Percentiles rank a stretch among this genome's conserved stretches.
Conservation (phyloP, 1,140 invertebrate species). For the Asobara japonica region DNA sequence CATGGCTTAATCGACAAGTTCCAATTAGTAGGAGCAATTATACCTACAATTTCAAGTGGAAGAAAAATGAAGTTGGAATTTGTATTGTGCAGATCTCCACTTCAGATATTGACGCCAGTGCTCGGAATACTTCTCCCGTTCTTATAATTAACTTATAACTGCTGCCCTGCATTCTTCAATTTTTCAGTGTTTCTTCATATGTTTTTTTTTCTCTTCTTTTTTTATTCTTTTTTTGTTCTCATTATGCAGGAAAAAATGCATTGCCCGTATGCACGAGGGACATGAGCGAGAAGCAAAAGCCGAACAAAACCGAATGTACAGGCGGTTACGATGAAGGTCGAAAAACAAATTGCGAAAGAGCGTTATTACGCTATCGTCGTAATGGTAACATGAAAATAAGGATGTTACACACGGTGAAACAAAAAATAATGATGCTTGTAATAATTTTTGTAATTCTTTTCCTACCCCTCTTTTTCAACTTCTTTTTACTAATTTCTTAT, state of each 20-base stretch:
- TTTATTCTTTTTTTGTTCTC: neutral
- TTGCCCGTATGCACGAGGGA: neutral
- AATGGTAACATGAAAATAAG: neutral
- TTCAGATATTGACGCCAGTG: neutral
- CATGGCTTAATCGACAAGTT: neutral
- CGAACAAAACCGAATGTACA: neutral
- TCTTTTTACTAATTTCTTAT: neutral
- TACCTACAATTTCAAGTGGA: no score
- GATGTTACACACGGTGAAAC: neutral
- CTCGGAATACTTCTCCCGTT: neutral
- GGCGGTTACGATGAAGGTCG: constrained; percentile 32
- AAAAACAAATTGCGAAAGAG: constrained; percentile 45
- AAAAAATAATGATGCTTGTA: neutral
- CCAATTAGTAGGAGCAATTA: neutral
- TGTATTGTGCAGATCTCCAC: no score
- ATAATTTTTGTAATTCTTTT: neutral
- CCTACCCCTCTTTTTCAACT: neutral
- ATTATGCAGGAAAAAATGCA: neutral
- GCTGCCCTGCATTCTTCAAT: neutral
- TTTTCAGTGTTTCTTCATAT: no score
- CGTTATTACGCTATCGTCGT: constrained; percentile 15
- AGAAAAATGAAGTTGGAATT: no score
- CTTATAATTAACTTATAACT: neutral
- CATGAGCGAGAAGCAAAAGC: neutral
- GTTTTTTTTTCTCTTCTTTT: neutral